A percentile compares a stretch with the other conserved stretches of the same genome.
Conservation (phyloP, 2,888 invertebrate species). For the Cephus runcator region DNA sequence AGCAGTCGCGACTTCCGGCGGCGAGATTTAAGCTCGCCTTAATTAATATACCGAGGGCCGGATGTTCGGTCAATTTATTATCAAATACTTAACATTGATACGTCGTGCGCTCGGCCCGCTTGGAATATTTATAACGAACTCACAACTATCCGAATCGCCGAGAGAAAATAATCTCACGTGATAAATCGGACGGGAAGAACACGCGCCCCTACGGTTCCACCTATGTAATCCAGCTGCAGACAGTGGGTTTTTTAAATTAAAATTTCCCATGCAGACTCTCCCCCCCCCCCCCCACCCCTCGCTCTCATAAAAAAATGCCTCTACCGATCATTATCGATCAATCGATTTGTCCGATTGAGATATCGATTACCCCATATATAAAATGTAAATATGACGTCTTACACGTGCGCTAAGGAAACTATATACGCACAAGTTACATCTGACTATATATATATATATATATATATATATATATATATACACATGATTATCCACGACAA, state of each 20-base stretch:
- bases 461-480: no score
- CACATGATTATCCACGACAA: no score
- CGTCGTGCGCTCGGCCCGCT: conserved; percentile 17
- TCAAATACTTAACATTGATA: conserved; percentile 16
- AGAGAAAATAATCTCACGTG: neutral
- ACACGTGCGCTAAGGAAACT: no score
- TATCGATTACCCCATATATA: no score
- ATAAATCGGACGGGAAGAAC: neutral
- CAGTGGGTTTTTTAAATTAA: neutral
- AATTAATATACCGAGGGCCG: conserved; percentile 18
- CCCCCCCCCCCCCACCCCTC: neutral
- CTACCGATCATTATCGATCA: no score
- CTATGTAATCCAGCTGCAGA: neutral
- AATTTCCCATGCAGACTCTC: neutral
- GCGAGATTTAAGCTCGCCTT: conserved; percentile 9
- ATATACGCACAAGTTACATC: no score
- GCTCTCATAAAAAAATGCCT: neutral
- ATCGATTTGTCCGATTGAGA: neutral
- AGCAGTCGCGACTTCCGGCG: conserved; percentile 16
- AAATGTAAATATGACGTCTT: no score
- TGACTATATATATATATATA: no score
- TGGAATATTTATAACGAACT: conserved; percentile 14
- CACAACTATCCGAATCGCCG: neutral
- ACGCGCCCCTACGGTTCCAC: neutral
- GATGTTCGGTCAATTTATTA: conserved; percentile 22